Base-by-base conservation (phyloP, 2,113 vertebrate genomes). In the Gobiocypris rarus region DNA sequence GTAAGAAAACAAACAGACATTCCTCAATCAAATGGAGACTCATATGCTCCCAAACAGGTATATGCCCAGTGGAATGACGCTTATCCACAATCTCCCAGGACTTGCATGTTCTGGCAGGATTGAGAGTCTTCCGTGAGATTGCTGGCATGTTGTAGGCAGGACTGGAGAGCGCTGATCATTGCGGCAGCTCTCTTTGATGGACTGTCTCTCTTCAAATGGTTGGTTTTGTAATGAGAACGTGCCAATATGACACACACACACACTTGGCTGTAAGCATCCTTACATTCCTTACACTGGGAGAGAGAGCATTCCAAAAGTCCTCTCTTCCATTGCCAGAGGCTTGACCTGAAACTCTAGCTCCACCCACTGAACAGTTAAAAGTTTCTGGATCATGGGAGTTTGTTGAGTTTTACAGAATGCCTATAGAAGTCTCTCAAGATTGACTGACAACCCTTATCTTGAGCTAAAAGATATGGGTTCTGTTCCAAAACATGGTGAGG, bases 251-350 rank as follows among this genome's bases (percentile, higher is more conserved):
- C n/a, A 54, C 52, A 19, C 22, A 31, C 31, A 77, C 50, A 69
- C 79, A 52, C 41, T 52, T 58, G 38, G 63, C 85, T 34, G 54
- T 61, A 84, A 85, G 52, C 81, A 58, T 83, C 78, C 77, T 65
- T 73, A 82, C 65, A 65, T 82, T 22, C 59, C 48, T 63, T n/a
- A n/a, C n/a, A 15, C 56, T 79, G 75, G 14, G 54, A 71, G 50
- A 84, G 54, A 83, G 65, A 43, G 22, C 15, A 67, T 86, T 81
- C 75, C 83, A 45, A 82, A 75, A 75, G 43, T 86, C 77, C 28
- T 71, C 71, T 85, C 74, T 78, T 89, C 85, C 56, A n/a, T 80
- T 85, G 85, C 88, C 90, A 92, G 85, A 92, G 90, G 89, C 91
- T 87, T 82, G 14, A 89, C 75, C 83, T 63, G 48, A 56, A 87